Conservation (phyloP, 2,113 vertebrate species). For the Muscicapa adusta region DNA sequence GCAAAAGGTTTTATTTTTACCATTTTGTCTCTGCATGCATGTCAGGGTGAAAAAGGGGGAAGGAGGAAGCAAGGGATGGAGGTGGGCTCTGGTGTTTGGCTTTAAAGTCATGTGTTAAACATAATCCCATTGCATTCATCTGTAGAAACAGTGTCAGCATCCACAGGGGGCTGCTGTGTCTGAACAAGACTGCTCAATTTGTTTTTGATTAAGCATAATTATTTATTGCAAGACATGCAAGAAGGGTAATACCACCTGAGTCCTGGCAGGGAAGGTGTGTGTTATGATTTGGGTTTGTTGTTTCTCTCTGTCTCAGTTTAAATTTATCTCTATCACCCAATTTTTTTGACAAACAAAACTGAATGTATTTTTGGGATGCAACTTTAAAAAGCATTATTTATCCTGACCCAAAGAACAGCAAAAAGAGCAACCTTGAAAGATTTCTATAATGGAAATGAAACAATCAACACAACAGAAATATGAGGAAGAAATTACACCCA, state of each 20-base stretch:
- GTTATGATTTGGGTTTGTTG: not conserved
- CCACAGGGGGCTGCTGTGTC: not conserved
- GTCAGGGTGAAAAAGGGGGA: not conserved
- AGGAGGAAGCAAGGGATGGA: not conserved
- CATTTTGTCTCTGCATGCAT: not conserved
- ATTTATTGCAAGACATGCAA: constrained; percentile 28
- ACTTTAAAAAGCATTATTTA: constrained; percentile 69
- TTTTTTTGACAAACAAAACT: constrained; percentile 69
- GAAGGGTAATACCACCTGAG: not conserved
- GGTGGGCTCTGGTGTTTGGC: not conserved
- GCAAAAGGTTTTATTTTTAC: not conserved
- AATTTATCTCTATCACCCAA: constrained; percentile 16
- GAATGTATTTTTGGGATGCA: constrained; percentile 76
- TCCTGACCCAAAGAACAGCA: constrained; percentile 63
- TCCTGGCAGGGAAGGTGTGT: not conserved
- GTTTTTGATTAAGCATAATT: constrained; percentile 32
- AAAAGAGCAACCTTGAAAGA: constrained; percentile 69
- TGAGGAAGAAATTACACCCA: constrained; percentile 89
- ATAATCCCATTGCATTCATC: not conserved
- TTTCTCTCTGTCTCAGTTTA: constrained; percentile 14
- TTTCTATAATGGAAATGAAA: constrained; percentile 80
- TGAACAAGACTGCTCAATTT: constrained; percentile 23
- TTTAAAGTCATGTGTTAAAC: not conserved
- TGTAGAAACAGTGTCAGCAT: not conserved
- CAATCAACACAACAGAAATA: constrained; percentile 82